Conservation (phyloP, 2,113 vertebrate genomes). For the Lepus timidus region DNA sequence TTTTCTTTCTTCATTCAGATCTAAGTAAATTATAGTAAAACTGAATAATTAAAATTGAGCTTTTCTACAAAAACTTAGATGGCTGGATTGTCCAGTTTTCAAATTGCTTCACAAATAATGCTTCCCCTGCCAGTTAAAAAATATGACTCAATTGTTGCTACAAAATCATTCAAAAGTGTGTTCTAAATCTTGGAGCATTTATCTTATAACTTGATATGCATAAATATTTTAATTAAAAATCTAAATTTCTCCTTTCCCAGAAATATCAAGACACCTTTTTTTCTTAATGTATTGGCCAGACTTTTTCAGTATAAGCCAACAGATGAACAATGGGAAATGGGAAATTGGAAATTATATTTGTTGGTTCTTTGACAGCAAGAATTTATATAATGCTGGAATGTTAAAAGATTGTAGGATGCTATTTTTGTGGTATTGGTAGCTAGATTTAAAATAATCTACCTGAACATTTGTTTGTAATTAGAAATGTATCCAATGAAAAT, state of each 20-base stretch:
- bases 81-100: slow-evolving; percentile 63
- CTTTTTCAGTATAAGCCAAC: slow-evolving; percentile 29
- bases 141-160: slow-evolving; percentile 69
- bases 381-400: background rate
- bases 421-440: background rate
- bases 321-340: slow-evolving; percentile 24
- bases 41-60: slow-evolving; percentile 57
- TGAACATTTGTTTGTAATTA: slow-evolving; percentile 61
- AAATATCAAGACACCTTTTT: slow-evolving; percentile 24
- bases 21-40: slow-evolving; percentile 67
- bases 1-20: background rate
- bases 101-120: slow-evolving; percentile 69
- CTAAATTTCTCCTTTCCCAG: slow-evolving; percentile 49
- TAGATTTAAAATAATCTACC: slow-evolving; percentile 58
- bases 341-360: background rate
- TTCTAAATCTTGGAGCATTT: slow-evolving; percentile 62
- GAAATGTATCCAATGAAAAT: slow-evolving; percentile 55
- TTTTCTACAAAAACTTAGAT: slow-evolving; percentile 73
- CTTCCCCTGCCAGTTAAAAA: slow-evolving; percentile 51
- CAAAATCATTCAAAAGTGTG: slow-evolving; percentile 61
- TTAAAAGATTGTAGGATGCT: background rate
- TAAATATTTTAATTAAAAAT: slow-evolving; percentile 67
- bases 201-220: slow-evolving; percentile 44
- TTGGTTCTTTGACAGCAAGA: slow-evolving; percentile 7
- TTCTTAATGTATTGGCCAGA: slow-evolving; percentile 48